Conservation (phyloP, 2,113 vertebrate genomes). For the Gallinago jamesoni region DNA sequence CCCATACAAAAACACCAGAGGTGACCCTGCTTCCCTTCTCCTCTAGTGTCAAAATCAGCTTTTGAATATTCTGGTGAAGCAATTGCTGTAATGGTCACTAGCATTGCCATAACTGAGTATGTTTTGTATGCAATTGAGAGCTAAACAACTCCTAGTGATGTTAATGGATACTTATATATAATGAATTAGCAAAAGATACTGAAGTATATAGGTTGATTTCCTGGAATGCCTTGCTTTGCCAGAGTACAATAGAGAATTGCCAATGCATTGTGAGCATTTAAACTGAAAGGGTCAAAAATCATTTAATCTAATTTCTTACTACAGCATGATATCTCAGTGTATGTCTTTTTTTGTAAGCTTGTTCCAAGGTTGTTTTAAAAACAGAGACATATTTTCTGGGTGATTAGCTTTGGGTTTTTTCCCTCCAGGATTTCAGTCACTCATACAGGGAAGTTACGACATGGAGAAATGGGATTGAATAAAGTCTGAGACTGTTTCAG, state of each 20-base stretch:
- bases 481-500: neutral
- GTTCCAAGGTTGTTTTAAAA: neutral
- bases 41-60: neutral
- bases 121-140: neutral
- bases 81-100: neutral
- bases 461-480: neutral
- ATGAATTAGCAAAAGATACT: neutral
- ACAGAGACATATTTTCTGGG: neutral
- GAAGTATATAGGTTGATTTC: accelerated
- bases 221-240: neutral
- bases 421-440: neutral
- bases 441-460: neutral
- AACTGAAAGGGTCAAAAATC: neutral
- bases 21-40: neutral
- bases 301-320: neutral
- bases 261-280: neutral
- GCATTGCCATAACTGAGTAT: accelerated
- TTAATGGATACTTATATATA: neutral
- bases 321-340: neutral
- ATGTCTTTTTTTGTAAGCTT: neutral
- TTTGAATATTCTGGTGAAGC: neutral
- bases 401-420: neutral
- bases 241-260: neutral
- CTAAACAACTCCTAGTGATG: neutral
- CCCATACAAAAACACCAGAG: neutral